Percentiles rank a stretch among this genome's conserved stretches.
Conservation (phyloP, 2,113 vertebrate species). For the Tonatia bakeri region DNA sequence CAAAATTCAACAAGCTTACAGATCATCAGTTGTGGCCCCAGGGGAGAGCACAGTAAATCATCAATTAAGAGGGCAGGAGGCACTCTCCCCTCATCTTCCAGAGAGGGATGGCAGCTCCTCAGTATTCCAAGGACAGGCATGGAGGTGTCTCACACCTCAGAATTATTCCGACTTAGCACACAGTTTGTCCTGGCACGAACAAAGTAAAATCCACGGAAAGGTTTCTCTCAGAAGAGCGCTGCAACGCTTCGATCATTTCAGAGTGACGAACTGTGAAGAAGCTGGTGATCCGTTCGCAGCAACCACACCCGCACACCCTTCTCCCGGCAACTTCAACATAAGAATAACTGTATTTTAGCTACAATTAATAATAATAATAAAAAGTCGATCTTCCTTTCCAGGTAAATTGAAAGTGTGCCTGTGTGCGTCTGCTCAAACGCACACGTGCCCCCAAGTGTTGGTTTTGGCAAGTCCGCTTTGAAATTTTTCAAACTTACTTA, state of each 20-base stretch:
- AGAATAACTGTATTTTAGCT: neutral
- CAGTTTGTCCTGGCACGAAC: slow-evolving; percentile 33
- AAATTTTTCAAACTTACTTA: slow-evolving; percentile 31
- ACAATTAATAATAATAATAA: neutral
- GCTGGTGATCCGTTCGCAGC: slow-evolving; percentile 43
- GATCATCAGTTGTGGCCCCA: slow-evolving; percentile 68
- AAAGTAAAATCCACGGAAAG: slow-evolving; percentile 65
- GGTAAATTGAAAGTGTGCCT: neutral
- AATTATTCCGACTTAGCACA: slow-evolving; percentile 53
- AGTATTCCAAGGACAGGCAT: slow-evolving; percentile 50
- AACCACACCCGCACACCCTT: slow-evolving; percentile 40
- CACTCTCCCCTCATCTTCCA: slow-evolving; percentile 51
- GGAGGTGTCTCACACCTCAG: neutral
- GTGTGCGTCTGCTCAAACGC: neutral
- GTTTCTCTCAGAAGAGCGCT: slow-evolving; percentile 43
- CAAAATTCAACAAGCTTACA: slow-evolving; percentile 76
- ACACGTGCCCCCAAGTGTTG: neutral
- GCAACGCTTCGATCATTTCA: slow-evolving; percentile 39
- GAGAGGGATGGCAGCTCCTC: slow-evolving; percentile 43
- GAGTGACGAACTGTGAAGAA: slow-evolving; percentile 53
- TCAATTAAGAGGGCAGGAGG: slow-evolving; percentile 49
- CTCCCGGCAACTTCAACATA: neutral
- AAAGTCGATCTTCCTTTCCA: neutral
- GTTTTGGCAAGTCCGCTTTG: slow-evolving; percentile 13
- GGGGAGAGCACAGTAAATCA: slow-evolving; percentile 70